Base-by-base conservation (phyloP, 2,888 invertebrate species). In the Ochlodes sylvanus region DNA sequence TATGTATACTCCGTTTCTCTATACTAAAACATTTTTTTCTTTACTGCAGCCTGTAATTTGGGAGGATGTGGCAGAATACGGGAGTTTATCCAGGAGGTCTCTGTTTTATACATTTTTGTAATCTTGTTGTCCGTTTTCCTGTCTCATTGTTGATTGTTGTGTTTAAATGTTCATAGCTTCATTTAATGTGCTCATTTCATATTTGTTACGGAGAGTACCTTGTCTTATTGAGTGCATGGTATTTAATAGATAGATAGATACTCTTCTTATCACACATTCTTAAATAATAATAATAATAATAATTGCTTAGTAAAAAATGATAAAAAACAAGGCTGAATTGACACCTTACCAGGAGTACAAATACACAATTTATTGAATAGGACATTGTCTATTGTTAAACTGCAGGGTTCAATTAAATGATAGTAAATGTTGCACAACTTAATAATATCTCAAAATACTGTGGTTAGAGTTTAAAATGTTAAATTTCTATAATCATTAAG, bases 71-170 rank as follows among this genome's bases (percentile, higher is more conserved):
- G 92, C 92, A 89, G 89, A 89, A 83, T 72, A 84, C 83, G 82
- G 93, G 93, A 79, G 87, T 91, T 7, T 90, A 90, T 81, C 93
- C 93, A 41, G 93, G 93, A 91, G 93, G 92, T 92, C 80, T 79
- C 77, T 78, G 74, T 71, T 76, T 70, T 64, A 63, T 70, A 72
- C 72, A 74, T 72, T 76, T 72, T 73, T 71, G 62, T 72, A 63
- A 66, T 68, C 63, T 27, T 64, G 17, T 67, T 60, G 34, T 14
- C 56, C 17, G 34, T 6, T 62, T n/a, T 52, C 19, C 7, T 32
- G 55, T 63, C 17, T 50, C 34, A 61, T 34, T 21, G 32, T 15
- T 32, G 17, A 15, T 21, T 61, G 38, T 50, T 52, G 52, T 62
- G n/a, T 62, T n/a, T 50, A 15, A 44, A 52, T 38, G 38, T 38